Evolutionary conservation across 1,140 invertebrate genomes (phyloP), one percentile per base, ranked within the genome.

Genomic region (Papilio glaucus): DNA sequence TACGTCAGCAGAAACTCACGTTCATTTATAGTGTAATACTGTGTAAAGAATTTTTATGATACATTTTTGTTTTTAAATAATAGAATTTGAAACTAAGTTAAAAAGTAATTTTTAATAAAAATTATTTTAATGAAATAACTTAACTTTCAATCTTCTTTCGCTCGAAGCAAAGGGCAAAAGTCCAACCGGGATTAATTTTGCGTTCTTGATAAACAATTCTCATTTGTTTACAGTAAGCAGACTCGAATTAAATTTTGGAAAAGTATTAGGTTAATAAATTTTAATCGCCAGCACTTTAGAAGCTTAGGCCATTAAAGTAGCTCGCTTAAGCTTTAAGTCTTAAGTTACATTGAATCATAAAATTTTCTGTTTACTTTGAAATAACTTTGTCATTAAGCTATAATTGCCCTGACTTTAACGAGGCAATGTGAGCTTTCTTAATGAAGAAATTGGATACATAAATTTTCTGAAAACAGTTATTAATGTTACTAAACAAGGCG

Each of bases 311-410:
- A 45, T 69, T 53, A 69, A 69, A 69, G 65, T 68, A 68, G 67
- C 67, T 53, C 67, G 67, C 67, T 69, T 53, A 45, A 41, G 65
- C 24, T 42, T 68, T 29, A 69, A 69, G 67, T 49, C 67, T 69
- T 49, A 45, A 69, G 45, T 69, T 69, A 53, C 67, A 69, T 69
- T 69, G 67, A 53, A 69, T 69, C 42, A 74, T 71, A 53, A 71
- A 74, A 74, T 69, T 68, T 73, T 71, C 73, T 63, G 57, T 71
- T 65, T 65, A 62, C 42, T 63, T 53, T 63, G 45, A 65, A 74
- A 65, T 71, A 69, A 49, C 67, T 69, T 69, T 69, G 67, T 53
- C 67, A 69, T 69, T 53, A 53, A 29, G 42, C 29, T 69, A 69
- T 69, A 69, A 69, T 69, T 69, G 67, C 29, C 29, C 45, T 49